Evolutionary conservation across 2,797 vertebrate species (phyloP).

Genomic region (Calcarius lapponicus): DNA sequence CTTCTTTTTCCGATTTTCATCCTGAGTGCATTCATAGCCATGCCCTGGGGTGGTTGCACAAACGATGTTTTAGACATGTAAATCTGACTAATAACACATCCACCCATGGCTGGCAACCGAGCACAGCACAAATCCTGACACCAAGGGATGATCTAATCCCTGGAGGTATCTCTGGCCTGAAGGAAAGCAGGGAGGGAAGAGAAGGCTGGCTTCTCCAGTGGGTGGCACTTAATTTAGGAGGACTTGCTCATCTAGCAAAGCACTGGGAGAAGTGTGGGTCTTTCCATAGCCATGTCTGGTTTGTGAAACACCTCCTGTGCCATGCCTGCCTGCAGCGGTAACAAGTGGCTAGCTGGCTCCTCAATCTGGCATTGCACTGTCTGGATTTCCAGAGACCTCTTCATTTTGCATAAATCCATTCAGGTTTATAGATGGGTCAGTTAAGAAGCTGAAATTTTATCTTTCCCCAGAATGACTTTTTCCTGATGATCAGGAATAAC

Average conservation of each 20-base stretch:
- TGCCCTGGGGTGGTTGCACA: slow-evolving; percentile 39
- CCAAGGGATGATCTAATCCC: slow-evolving; percentile 40
- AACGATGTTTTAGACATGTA: slow-evolving; percentile 48
- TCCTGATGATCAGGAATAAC: neutral
- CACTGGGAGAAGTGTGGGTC: neutral
- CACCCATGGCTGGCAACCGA: neutral
- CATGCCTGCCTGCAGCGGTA: neutral
- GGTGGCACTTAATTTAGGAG: neutral
- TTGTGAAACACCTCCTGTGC: neutral
- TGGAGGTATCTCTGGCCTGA: slow-evolving; percentile 10
- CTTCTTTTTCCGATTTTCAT: neutral
- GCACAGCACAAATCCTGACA: neutral
- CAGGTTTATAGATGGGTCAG: neutral
- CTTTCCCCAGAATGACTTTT: neutral
- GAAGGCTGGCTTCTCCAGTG: neutral
- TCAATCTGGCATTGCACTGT: neutral
- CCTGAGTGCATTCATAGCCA: neutral
- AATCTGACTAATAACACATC: slow-evolving; percentile 40
- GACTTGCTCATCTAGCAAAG: neutral
- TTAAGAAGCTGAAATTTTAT: neutral
- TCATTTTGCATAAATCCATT: neutral
- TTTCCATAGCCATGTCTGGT: neutral
- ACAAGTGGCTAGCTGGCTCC: rapidly evolving
- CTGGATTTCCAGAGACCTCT: neutral
- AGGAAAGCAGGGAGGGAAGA: slow-evolving; percentile 6